Conservation (phyloP, 1,140 invertebrate genomes). For the Diabrotica undecimpunctata region DNA sequence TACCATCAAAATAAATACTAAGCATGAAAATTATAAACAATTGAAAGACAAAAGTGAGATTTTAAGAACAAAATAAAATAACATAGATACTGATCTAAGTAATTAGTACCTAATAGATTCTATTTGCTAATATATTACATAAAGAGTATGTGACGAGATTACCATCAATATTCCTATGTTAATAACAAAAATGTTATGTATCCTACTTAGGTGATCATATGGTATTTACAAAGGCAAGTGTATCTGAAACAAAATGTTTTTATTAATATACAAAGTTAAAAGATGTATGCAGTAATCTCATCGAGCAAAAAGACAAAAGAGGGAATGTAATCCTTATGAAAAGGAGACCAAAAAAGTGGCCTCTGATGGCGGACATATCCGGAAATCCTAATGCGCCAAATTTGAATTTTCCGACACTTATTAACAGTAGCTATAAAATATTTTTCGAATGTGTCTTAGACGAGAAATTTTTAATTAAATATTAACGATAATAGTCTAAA, state of each 20-base stretch:
- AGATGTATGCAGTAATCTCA: too few relatives aligned
- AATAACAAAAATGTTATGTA: neutral
- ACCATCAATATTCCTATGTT: neutral
- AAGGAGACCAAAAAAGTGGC: too few relatives aligned
- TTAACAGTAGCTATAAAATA: too few relatives aligned
- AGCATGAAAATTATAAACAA: neutral
- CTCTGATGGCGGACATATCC: too few relatives aligned
- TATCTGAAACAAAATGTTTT: constrained; percentile 12
- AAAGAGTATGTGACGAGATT: neutral
- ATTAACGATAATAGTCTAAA: too few relatives aligned
- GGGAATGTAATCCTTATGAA: too few relatives aligned
- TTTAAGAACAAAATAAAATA: constrained; percentile 4
- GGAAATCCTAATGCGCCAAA: too few relatives aligned
- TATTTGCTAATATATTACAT: neutral
- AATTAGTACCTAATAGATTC: neutral
- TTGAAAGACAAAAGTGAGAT: constrained; percentile 20
- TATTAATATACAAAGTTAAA: too few relatives aligned
- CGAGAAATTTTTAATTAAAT: too few relatives aligned
- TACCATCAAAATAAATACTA: neutral
- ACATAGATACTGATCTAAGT: neutral
- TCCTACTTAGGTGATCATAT: constrained; percentile 1
- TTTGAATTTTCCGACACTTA: too few relatives aligned
- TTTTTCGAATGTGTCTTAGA: too few relatives aligned
- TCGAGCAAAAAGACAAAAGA: too few relatives aligned
- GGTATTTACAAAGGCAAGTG: constrained; percentile 18